phyloP scores from a whole-genome alignment of 2,113 vertebrate genomes.

The Turdus rufiventris region DNA sequence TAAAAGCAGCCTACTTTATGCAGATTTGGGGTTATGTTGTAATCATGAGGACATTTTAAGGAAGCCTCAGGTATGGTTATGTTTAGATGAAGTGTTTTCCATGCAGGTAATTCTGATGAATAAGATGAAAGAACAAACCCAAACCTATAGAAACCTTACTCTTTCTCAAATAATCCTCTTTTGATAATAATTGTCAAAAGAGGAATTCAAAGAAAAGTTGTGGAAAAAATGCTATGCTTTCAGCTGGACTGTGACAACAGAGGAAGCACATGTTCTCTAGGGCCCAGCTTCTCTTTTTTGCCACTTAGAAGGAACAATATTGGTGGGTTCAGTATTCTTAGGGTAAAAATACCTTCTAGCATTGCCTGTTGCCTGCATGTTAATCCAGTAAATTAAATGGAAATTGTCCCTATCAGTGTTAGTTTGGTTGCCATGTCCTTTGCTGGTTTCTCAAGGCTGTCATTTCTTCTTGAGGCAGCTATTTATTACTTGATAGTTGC shows the following conservation, averaged over 20 bases:
- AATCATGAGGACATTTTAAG: neutral
- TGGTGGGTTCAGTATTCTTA: neutral
- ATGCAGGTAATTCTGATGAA: neutral
- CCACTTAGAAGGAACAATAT: neutral
- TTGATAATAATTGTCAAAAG: neutral
- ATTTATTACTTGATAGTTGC: neutral
- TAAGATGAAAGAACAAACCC: neutral
- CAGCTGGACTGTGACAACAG: neutral
- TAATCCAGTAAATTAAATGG: neutral
- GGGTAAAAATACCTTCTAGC: neutral
- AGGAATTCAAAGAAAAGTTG: neutral
- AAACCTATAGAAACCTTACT: neutral
- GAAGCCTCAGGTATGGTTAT: neutral
- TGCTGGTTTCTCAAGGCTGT: neutral
- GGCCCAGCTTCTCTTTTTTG: neutral
- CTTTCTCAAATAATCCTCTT: neutral
- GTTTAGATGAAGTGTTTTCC: neutral
- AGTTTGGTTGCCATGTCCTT: neutral
- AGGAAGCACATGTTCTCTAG: neutral
- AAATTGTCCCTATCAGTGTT: neutral
- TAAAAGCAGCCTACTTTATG: neutral
- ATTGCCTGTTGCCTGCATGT: neutral
- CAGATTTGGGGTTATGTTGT: neutral
- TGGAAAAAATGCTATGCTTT: neutral
- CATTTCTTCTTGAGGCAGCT: neutral